Evolutionary conservation across 2,888 invertebrate species (phyloP), one percentile per base, ranked within the genome.

Genomic region (Odontothrips loti): DNA sequence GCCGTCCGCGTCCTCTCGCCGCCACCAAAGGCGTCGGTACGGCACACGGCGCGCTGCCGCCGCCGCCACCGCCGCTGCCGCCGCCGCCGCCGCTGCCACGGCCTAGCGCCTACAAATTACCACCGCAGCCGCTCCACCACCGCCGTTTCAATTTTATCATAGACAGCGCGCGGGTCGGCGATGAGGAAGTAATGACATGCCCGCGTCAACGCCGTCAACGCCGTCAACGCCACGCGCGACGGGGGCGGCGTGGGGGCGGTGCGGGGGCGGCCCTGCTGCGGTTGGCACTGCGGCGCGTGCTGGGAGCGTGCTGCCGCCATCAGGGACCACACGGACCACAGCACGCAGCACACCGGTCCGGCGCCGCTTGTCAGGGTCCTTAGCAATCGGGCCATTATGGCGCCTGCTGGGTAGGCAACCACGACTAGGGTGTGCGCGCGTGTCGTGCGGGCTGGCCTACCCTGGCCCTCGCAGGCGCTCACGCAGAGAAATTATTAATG

Each of bases 91-190:
- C 20, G 58, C 58, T 17, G 51, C 51, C 51, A 51, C 6, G 51
- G 51, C 51, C 51, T 15, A 20, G 58, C 58, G 58, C 58, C 58
- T 58, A 58, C 58, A 58, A 58, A 58, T 58, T 58, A 58, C 58
- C 20, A n/a, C 20, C 51, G 34, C 34, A 2, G 34, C 51, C 51
- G 58, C 58, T 17, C 3, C 34, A 4, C 3, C 58, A 17, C 58
- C 20, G 58, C 58, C 17, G 58, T 58, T 58, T 58, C 58, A 58
- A 58, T 58, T 58, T 58, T 58, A 58, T 58, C 58, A 58, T 58
- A 20, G 58, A 58, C 58, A 17, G 10, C 48, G 48, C 48, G 48
- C 2, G 15, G 51, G 51, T 51, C 6, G 58, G 58, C 58, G 58
- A n/a, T 58, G 58, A 58, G 20, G 58, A 15, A 58, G 17, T 58